phyloP scores from a whole-genome alignment of 2,113 vertebrate species.

The Peucedramus taeniatus region DNA sequence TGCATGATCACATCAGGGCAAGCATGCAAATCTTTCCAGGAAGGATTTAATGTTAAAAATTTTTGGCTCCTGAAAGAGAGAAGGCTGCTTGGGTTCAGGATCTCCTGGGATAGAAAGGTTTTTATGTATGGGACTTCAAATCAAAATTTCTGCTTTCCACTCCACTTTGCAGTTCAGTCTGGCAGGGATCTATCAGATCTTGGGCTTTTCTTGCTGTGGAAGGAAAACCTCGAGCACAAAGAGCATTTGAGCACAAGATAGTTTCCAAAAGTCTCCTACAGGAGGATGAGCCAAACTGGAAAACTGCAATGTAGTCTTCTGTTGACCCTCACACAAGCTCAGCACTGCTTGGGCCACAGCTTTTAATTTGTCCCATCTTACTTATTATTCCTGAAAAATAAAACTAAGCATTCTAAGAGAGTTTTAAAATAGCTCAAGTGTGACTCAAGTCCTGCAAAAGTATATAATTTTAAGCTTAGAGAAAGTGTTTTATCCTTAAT shows the following conservation, averaged over 20 bases:
- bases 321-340: background rate
- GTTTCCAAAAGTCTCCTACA: background rate
- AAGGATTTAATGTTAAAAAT: background rate
- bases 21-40: background rate
- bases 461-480: background rate
- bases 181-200: background rate
- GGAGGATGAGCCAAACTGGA: background rate
- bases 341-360: background rate
- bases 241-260: background rate
- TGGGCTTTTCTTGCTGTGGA: background rate
- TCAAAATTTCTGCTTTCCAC: background rate
- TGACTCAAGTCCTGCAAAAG: background rate
- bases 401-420: background rate
- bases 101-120: background rate
- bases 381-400: background rate
- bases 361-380: background rate
- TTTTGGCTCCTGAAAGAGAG: background rate
- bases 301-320: background rate
- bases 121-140: background rate
- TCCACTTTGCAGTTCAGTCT: background rate
- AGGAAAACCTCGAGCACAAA: background rate
- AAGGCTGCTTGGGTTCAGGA: background rate
- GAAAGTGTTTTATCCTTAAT: background rate
- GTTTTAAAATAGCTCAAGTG: background rate
- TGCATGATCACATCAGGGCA: background rate